Percentiles rank a stretch among this genome's conserved stretches.
phyloP scores from a whole-genome alignment of 2,797 vertebrate species.

The Holocentrus rufus region DNA sequence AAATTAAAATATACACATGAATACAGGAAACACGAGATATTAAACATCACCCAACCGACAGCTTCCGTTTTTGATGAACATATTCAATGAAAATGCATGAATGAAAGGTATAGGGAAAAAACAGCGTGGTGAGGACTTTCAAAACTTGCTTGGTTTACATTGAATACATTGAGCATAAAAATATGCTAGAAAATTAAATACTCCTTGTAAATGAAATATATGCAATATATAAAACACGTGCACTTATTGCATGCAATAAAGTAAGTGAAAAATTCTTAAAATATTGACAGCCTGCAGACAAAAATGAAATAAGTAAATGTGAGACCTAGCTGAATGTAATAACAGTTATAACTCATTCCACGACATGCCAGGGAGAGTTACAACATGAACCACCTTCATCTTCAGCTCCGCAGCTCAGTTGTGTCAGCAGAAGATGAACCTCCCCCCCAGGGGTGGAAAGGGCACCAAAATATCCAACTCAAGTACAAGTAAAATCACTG shows the following conservation, averaged over 20 bases:
- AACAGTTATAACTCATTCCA: background rate
- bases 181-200: no score
- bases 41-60: no score
- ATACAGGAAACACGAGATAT: no score
- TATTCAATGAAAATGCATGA: no score
- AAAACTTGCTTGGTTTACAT: no score
- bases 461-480: constrained; percentile 34
- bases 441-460: constrained; percentile 7
- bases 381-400: constrained; percentile 7
- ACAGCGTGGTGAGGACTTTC: no score
- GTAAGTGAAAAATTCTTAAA: background rate
- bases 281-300: background rate
- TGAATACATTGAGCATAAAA: no score
- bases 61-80: no score
- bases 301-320: background rate
- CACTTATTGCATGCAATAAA: no score
- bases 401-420: constrained; percentile 11
- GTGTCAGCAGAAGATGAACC: constrained; percentile 59
- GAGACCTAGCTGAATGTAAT: background rate
- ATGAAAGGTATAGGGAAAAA: no score
- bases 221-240: no score
- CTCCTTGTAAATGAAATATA: no score
- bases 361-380: constrained; percentile 34
- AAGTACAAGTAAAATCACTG: background rate
- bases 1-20: background rate